A percentile compares a stretch with the other conserved stretches of the same genome.
These are phyloP conservation scores for Coendou prehensilis DNA, from an alignment of 2,797 vertebrate genomes.

Conservation along the genomic window DNA sequence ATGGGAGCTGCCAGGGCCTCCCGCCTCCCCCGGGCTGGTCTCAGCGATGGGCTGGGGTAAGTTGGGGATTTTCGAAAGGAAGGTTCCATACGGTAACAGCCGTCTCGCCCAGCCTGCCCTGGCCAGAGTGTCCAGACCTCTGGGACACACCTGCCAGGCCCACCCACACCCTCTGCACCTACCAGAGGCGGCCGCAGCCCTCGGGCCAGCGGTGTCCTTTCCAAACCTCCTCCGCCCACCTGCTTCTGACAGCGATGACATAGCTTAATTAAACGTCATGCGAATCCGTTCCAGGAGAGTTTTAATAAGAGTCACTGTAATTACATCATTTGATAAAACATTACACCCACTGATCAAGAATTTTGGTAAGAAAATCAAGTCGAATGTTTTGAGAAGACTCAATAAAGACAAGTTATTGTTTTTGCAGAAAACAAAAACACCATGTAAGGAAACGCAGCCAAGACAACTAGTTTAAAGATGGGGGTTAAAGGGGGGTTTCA, in stretches of 20 bases:
- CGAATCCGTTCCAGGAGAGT: background rate
- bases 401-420: background rate
- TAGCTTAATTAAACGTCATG: background rate
- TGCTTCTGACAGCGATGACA: background rate
- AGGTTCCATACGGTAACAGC: background rate
- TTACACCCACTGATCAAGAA: background rate
- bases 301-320: conserved; percentile 18
- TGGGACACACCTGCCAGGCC: background rate
- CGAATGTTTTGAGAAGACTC: background rate
- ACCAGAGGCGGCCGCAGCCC: rapidly evolving
- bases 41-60: rapidly evolving
- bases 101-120: too few species aligned
- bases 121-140: background rate
- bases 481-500: rapidly evolving
- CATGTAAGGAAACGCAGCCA: background rate
- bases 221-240: background rate
- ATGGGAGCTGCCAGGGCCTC: rapidly evolving
- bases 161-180: background rate
- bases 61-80: background rate
- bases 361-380: conserved; percentile 23
- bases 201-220: background rate
- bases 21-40: background rate
- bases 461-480: rapidly evolving
- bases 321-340: conserved; percentile 57
- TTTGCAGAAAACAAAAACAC: background rate